Percentiles rank a stretch among this genome's conserved stretches.
Conservation (phyloP, 1,140 invertebrate genomes). For the Zaprionus africanus region DNA sequence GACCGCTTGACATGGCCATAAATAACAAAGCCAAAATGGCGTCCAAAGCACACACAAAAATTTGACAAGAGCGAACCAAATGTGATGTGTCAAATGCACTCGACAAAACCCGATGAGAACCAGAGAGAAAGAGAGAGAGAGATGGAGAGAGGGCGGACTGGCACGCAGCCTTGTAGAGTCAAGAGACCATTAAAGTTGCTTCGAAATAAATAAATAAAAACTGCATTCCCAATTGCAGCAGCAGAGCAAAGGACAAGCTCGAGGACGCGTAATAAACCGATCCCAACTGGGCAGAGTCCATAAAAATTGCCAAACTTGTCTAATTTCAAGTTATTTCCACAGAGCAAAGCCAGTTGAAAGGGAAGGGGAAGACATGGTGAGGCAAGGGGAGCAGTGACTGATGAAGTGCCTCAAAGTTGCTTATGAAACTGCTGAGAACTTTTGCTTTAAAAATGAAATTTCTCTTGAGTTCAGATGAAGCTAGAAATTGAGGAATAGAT, state of each 20-base stretch:
- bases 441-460: no score
- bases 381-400: no score
- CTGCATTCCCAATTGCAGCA: neutral
- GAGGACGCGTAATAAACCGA: neutral
- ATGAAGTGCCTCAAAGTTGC: no score
- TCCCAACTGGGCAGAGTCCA: neutral
- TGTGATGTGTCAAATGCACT: constrained; percentile 80
- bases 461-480: no score
- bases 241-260: no score
- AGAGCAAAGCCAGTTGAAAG: neutral
- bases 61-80: constrained; percentile 62
- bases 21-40: constrained; percentile 81
- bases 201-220: constrained; percentile 2
- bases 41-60: constrained; percentile 66
- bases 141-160: no score
- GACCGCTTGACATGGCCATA: constrained; percentile 76
- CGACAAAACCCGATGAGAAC: constrained; percentile 24
- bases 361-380: neutral
- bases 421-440: no score
- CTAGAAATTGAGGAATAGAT: no score
- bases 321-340: neutral
- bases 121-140: no score
- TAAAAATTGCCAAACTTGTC: constrained; percentile 5
- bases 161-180: neutral
- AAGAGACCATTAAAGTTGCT: constrained; percentile 21